A percentile compares a stretch with the other conserved stretches of the same genome.
Evolutionary conservation across 1,140 invertebrate genomes (phyloP).

Genomic region (Achatina immaculata): DNA sequence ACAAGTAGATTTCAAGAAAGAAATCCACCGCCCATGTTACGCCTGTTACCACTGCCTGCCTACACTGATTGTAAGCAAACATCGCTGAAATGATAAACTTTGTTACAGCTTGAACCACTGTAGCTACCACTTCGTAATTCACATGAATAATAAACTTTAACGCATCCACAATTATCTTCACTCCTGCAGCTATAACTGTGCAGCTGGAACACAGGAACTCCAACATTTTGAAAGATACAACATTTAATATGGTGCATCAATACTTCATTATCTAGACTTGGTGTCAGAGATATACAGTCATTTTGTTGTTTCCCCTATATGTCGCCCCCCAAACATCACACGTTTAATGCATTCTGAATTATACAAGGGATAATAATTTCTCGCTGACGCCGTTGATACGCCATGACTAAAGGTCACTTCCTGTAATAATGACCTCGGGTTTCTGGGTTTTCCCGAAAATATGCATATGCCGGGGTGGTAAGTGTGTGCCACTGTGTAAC

Average conservation of each 20-base stretch:
- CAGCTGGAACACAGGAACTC: background rate
- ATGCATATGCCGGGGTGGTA: too few species aligned
- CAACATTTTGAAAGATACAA: conserved; percentile 8
- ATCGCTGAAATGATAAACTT: background rate
- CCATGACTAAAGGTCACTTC: conserved; percentile 24
- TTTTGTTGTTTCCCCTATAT: too few species aligned
- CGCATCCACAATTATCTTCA: background rate
- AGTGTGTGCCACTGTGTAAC: too few species aligned
- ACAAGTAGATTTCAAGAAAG: background rate
- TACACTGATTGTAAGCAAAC: background rate
- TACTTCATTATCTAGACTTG: too few species aligned
- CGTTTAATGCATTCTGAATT: too few species aligned
- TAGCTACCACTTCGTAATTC: conserved; percentile 33
- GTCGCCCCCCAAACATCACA: too few species aligned
- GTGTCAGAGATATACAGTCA: too few species aligned
- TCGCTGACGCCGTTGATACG: background rate
- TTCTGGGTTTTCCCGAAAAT: background rate
- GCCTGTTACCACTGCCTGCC: background rate
- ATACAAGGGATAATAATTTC: too few species aligned
- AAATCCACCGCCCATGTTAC: background rate
- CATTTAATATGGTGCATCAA: too few species aligned
- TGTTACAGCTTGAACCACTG: background rate
- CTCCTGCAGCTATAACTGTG: background rate
- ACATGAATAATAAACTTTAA: background rate
- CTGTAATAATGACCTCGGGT: background rate